Evolutionary conservation across 2,888 invertebrate species (phyloP).

Genomic region (Phyllotreta striolata): DNA sequence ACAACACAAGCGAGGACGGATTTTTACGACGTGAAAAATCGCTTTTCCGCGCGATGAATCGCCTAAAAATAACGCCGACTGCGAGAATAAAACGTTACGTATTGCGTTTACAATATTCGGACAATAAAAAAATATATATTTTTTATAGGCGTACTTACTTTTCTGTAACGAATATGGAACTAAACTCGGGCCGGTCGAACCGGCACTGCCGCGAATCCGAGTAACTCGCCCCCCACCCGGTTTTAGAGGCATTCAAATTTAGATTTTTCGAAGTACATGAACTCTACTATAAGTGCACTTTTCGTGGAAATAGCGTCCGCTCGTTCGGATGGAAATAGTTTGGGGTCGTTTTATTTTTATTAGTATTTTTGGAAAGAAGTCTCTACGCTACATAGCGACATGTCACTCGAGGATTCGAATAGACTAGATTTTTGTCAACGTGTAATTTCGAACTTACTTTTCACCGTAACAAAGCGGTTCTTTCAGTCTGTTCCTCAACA

Average conservation of each 20-base stretch:
- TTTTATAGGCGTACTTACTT: too few species aligned
- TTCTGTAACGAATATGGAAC: too few species aligned
- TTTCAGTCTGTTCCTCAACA: conserved; percentile 71
- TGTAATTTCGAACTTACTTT: conserved; percentile 47
- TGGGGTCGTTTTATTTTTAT: too few species aligned
- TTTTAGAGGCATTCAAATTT: conserved; percentile 52
- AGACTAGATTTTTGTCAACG: too few species aligned
- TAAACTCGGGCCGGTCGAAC: conserved; percentile 56
- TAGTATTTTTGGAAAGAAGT: not conserved
- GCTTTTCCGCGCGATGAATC: too few species aligned
- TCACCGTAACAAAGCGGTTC: conserved; percentile 62
- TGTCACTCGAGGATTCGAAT: not conserved
- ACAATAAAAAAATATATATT: conserved; percentile 17
- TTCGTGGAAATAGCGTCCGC: conserved; percentile 34
- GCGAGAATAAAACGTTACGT: conserved; percentile 6
- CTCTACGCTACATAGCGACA: not conserved
- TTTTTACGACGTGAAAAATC: conserved; percentile 18
- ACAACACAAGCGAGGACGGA: too few species aligned
- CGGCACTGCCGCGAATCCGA: conserved; percentile 54
- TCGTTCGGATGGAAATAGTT: conserved; percentile 18
- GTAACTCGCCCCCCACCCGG: conserved; percentile 56
- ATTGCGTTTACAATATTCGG: conserved; percentile 4
- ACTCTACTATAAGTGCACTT: conserved; percentile 46
- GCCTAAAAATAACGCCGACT: conserved; percentile 22
- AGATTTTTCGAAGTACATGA: conserved; percentile 48